Evolutionary conservation across 2,888 invertebrate species (phyloP).

Genomic region (Tupiocoris notatus): DNA sequence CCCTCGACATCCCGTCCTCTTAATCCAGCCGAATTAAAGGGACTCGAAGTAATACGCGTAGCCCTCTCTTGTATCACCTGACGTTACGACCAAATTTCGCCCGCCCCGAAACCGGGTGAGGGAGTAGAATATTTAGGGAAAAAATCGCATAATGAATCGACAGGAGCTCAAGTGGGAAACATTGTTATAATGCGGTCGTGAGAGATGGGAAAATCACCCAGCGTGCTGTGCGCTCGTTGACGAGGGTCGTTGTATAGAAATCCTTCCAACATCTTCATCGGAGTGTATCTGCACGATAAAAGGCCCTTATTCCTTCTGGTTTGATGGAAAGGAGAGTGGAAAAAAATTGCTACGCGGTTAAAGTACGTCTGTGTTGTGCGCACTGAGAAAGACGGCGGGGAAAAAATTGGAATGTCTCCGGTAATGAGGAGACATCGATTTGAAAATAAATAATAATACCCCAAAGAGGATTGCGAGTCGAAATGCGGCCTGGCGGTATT

Average conservation of each 20-base stretch:
- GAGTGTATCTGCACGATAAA: constrained; percentile 32
- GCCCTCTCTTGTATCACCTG: background rate
- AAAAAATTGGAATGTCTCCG: background rate
- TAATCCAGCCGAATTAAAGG: background rate
- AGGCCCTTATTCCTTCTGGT: constrained; percentile 24
- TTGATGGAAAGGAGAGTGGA: constrained; percentile 1
- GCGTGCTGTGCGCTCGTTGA: background rate
- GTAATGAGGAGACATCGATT: constrained; percentile 33
- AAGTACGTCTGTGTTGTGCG: background rate
- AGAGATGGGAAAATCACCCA: background rate
- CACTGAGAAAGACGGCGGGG: background rate
- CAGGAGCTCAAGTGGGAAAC: constrained; percentile 22
- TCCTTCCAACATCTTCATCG: constrained; percentile 28
- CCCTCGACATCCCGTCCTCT: background rate
- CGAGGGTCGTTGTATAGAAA: constrained; percentile 23
- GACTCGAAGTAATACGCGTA: background rate
- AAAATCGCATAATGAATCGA: constrained; percentile 26
- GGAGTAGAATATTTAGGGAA: background rate
- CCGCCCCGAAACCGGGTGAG: constrained; percentile 6
- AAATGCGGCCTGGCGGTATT: background rate
- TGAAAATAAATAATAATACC: constrained; percentile 2
- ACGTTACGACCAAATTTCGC: background rate
- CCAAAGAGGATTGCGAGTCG: constrained; percentile 1
- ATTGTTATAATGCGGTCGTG: constrained; percentile 1
- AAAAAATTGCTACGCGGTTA: background rate